Conservation (phyloP, 2,797 vertebrate species). For the Chelon labrosus region DNA sequence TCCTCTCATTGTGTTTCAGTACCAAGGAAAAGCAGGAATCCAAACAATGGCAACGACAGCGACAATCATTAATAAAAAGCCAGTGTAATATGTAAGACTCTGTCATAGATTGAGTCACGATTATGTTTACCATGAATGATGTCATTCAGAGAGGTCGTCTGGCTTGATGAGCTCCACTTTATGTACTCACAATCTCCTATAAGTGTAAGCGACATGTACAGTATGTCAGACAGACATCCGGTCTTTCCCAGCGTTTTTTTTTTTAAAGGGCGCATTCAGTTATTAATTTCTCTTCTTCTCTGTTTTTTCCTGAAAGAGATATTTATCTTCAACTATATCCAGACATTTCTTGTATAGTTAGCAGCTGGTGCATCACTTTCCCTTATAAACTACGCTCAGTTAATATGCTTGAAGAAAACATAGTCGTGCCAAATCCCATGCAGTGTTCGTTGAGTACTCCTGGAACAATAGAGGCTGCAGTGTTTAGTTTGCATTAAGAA, state of each 20-base stretch:
- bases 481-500: not conserved
- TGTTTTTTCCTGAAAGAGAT: constrained; percentile 24
- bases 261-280: not conserved
- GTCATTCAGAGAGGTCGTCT: constrained; percentile 43
- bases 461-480: not conserved
- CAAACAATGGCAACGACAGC: constrained; percentile 49
- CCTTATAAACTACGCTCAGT: constrained; percentile 48
- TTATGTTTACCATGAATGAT: constrained; percentile 29
- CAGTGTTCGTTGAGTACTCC: constrained; percentile 54
- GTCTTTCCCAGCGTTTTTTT: not conserved
- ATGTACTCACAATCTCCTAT: constrained; percentile 17
- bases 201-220: not conserved
- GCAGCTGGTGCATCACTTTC: constrained; percentile 23
- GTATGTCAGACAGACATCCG: not conserved
- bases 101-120: constrained; percentile 21
- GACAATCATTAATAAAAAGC: constrained; percentile 47
- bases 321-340: constrained; percentile 63
- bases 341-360: constrained; percentile 41
- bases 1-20: constrained; percentile 65
- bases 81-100: constrained; percentile 13
- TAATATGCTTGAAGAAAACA: constrained; percentile 65
- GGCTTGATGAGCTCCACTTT: constrained; percentile 25
- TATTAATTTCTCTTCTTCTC: constrained; percentile 5
- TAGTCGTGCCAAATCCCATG: constrained; percentile 34
- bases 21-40: constrained; percentile 52